phyloP scores from a whole-genome alignment of 2,113 vertebrate genomes.

The Melanerpes formicivorus region DNA sequence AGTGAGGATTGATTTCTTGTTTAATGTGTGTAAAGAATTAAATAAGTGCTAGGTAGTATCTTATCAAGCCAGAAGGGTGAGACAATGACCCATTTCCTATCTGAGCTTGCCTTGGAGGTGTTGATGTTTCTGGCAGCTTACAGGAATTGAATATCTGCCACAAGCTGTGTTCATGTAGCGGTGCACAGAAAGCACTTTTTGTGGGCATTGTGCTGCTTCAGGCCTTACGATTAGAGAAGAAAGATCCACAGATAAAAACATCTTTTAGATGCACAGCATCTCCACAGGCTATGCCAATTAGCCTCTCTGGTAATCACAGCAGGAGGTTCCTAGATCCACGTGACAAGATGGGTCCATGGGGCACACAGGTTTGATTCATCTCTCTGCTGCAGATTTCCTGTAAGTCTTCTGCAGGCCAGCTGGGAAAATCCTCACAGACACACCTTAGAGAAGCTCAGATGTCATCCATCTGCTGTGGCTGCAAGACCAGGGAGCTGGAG shows the following conservation, averaged over 20 bases:
- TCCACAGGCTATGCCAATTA: not conserved
- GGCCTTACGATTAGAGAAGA: conserved; percentile 15
- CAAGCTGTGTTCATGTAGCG: not conserved
- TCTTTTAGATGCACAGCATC: not conserved
- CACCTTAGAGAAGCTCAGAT: not conserved
- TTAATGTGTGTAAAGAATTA: conserved; percentile 63
- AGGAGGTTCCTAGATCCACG: not conserved
- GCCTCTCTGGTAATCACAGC: not conserved
- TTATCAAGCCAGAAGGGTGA: conserved; percentile 65
- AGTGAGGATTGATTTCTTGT: conserved; percentile 67
- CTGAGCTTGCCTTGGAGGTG: conserved; percentile 61
- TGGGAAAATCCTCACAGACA: not conserved
- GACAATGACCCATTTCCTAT: conserved; percentile 62
- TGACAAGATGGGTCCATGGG: not conserved
- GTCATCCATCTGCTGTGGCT: not conserved
- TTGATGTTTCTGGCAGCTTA: conserved; percentile 66
- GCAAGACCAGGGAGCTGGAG: not conserved
- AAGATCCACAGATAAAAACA: conserved; percentile 14
- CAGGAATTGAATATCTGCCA: conserved; percentile 46
- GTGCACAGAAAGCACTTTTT: conserved; percentile 54
- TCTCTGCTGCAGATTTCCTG: not conserved
- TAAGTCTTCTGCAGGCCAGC: not conserved
- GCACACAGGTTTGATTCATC: not conserved
- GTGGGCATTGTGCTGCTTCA: conserved; percentile 16
- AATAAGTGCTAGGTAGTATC: conserved; percentile 59